Percentiles rank a stretch among this genome's conserved stretches.
phyloP scores from a whole-genome alignment of 2,888 invertebrate species.

The Ophonus ardosiacus region DNA sequence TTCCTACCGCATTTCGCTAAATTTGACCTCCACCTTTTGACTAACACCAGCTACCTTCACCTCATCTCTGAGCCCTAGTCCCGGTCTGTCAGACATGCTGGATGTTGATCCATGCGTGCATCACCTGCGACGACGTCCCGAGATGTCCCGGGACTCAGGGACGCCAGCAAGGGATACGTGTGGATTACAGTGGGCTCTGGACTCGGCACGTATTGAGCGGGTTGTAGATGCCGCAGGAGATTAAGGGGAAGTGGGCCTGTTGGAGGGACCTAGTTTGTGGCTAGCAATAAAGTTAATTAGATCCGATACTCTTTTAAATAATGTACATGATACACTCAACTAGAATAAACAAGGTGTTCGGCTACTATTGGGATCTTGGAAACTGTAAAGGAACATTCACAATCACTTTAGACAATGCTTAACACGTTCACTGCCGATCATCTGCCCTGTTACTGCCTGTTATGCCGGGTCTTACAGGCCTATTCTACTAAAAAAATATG shows the following conservation, averaged over 20 bases:
- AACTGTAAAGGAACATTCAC: too few species aligned
- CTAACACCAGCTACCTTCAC: not conserved
- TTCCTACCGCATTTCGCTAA: too few species aligned
- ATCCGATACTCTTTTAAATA: too few species aligned
- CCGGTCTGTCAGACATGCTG: not conserved
- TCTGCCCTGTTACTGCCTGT: too few species aligned
- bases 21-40: slow-evolving; percentile 2
- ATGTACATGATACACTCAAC: too few species aligned
- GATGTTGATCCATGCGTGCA: not conserved
- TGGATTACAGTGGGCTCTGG: slow-evolving; percentile 7
- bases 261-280: not conserved
- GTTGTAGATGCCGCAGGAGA: slow-evolving; percentile 19
- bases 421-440: too few species aligned
- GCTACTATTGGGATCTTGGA: too few species aligned
- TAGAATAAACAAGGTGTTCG: not conserved
- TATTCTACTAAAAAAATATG: too few species aligned
- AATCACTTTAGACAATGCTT: too few species aligned
- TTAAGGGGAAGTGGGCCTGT: not conserved
- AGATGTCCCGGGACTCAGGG: not conserved
- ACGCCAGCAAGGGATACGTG: not conserved
- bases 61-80: not conserved
- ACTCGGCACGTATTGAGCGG: slow-evolving; percentile 21
- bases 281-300: too few species aligned
- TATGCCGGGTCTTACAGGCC: too few species aligned
- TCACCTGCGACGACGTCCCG: not conserved